phyloP scores from a whole-genome alignment of 1,140 invertebrate species.

The Ostrea denselamellosa region DNA sequence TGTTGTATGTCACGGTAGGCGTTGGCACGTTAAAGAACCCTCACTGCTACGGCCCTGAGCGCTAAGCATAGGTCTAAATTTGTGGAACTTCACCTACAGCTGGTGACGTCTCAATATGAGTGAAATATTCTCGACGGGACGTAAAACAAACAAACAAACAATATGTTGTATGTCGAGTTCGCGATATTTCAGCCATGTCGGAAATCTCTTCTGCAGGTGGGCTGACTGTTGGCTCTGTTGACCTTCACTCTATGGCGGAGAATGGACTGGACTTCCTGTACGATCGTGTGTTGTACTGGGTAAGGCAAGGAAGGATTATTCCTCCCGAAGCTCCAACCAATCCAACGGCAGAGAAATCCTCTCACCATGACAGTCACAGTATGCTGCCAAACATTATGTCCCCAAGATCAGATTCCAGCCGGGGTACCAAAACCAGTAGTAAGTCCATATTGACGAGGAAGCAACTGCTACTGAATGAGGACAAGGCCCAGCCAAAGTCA shows the following conservation, averaged over 20 bases:
- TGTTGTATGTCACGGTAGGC: no score
- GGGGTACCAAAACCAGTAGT: not conserved
- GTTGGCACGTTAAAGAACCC: no score
- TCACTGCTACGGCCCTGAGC: no score
- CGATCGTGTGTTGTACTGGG: slow-evolving; percentile 64
- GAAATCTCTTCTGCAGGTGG: slow-evolving; percentile 23
- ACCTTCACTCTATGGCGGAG: slow-evolving; percentile 59
- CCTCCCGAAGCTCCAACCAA: slow-evolving; percentile 55
- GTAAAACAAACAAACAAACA: no score
- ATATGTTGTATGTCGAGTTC: no score
- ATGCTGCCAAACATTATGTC: slow-evolving; percentile 19
- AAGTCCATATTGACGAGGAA: not conserved
- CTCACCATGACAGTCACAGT: not conserved
- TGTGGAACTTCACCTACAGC: no score
- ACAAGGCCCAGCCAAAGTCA: slow-evolving; percentile 43
- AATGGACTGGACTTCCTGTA: slow-evolving; percentile 64
- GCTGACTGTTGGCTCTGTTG: slow-evolving; percentile 41
- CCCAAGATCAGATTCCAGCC: slow-evolving; percentile 43
- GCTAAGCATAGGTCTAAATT: no score
- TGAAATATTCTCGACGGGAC: no score
- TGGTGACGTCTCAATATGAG: no score
- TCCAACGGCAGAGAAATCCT: slow-evolving; percentile 24
- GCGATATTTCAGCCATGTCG: no score
- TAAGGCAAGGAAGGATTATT: slow-evolving; percentile 59
- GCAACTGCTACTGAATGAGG: not conserved